A percentile compares a stretch with the other conserved stretches of the same genome.
These are phyloP conservation scores for Forficula auricularia DNA, from an alignment of 1,140 invertebrate genomes.

Conservation along the genomic window DNA sequence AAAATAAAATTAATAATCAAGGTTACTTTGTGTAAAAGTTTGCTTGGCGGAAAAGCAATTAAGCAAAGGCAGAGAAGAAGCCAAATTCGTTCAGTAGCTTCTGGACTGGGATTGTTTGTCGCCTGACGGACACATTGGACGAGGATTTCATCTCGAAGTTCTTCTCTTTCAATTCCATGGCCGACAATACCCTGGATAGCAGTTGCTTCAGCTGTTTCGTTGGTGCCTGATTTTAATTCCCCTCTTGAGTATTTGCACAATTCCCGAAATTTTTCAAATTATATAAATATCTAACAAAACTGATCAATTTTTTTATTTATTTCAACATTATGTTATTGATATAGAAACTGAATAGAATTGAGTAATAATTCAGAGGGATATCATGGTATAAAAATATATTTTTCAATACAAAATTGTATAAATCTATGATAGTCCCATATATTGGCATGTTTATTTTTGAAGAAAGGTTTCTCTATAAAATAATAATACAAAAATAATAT, in stretches of 20 bases:
- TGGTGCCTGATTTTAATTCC: slow-evolving; percentile 44
- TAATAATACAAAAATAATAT: too few species aligned
- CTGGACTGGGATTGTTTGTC: slow-evolving; percentile 66
- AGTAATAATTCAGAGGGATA: too few species aligned
- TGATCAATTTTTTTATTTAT: background rate
- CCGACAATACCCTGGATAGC: slow-evolving; percentile 72
- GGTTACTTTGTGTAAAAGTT: slow-evolving; percentile 59
- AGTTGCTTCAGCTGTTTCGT: slow-evolving; percentile 51
- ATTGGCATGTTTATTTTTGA: too few species aligned
- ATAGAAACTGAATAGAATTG: too few species aligned
- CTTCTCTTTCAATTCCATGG: slow-evolving; percentile 72
- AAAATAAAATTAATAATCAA: background rate
- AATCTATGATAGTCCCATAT: too few species aligned
- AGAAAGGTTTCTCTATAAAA: too few species aligned
- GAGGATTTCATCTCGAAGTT: slow-evolving; percentile 73
- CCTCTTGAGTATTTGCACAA: slow-evolving; percentile 71
- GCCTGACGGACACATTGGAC: slow-evolving; percentile 73
- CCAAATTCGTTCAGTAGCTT: slow-evolving; percentile 71
- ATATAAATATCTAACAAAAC: background rate
- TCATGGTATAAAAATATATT: too few species aligned
- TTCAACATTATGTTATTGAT: too few species aligned
- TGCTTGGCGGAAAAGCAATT: slow-evolving; percentile 82
- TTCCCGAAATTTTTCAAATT: slow-evolving; percentile 38
- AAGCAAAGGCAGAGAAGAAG: slow-evolving; percentile 71
- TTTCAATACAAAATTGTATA: too few species aligned